Conservation (phyloP, 1,140 invertebrate species). For the Lepeophtheirus salmonis region DNA sequence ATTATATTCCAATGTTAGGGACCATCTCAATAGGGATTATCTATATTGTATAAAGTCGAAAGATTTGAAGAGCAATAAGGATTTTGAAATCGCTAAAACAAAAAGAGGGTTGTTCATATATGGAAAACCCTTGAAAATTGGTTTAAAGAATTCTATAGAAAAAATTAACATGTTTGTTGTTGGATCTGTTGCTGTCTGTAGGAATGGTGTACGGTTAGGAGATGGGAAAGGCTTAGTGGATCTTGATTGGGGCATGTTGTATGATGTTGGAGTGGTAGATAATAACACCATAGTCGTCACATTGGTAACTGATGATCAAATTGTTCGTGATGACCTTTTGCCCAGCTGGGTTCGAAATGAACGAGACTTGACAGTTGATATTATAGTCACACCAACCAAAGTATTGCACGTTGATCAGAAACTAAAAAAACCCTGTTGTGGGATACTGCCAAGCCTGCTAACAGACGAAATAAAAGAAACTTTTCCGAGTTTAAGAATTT, state of each 20-base stretch:
- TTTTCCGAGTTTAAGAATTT: background rate
- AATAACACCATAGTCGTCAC: background rate
- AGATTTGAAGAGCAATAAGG: background rate
- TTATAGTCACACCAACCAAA: background rate
- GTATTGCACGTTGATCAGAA: background rate
- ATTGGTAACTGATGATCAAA: background rate
- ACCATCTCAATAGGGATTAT: background rate
- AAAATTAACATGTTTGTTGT: background rate
- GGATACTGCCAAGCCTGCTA: background rate
- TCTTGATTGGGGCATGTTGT: background rate
- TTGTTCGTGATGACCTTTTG: background rate
- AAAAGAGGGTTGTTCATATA: background rate
- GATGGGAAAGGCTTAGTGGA: background rate
- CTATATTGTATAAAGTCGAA: background rate
- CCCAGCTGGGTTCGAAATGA: background rate
- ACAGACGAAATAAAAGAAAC: background rate
- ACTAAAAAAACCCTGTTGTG: background rate
- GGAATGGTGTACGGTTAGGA: background rate
- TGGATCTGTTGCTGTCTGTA: background rate
- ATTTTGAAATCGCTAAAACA: background rate
- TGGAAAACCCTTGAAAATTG: background rate
- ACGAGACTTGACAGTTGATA: background rate
- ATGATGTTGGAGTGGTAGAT: background rate
- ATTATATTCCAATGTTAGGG: background rate
- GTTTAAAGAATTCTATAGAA: background rate